Evolutionary conservation across 2,888 invertebrate species (phyloP).

Genomic region (Drosophila mercatorum): DNA sequence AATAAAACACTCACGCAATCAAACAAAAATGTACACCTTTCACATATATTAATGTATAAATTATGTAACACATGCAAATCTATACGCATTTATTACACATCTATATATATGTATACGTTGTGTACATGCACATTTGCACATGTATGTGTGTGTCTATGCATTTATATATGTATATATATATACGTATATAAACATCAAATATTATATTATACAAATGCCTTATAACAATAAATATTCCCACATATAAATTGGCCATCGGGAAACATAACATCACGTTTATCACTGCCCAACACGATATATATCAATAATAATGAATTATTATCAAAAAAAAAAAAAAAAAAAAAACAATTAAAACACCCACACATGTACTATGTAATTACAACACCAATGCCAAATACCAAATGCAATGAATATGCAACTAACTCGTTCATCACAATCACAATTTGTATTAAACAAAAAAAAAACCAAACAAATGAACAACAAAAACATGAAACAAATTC

Average conservation of each 20-base stretch:
- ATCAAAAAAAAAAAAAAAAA: conserved; percentile 5
- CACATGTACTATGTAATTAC: conserved; percentile 42
- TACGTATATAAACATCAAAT: conserved; percentile 23
- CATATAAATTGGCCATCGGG: conserved; percentile 38
- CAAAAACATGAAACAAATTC: conserved; percentile 27
- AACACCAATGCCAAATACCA: conserved; percentile 46
- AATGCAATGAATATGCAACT: conserved; percentile 68
- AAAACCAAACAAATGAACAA: neutral
- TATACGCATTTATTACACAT: conserved; percentile 22
- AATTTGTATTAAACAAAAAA: conserved; percentile 19
- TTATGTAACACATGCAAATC: conserved; percentile 50
- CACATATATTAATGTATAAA: conserved; percentile 57
- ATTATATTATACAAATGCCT: conserved; percentile 24
- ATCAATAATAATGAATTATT: conserved; percentile 23
- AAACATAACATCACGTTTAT: conserved; percentile 34
- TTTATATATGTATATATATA: conserved; percentile 13
- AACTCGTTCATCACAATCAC: conserved; percentile 54
- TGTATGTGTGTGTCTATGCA: conserved; percentile 28
- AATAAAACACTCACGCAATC: conserved; percentile 61
- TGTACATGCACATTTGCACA: conserved; percentile 32
- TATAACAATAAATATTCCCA: conserved; percentile 29
- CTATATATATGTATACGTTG: conserved; percentile 18
- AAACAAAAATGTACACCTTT: conserved; percentile 40
- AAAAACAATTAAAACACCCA: conserved; percentile 7
- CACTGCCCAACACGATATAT: conserved; percentile 41